phyloP scores from a whole-genome alignment of 2,113 vertebrate species.

The Datnioides undecimradiatus region DNA sequence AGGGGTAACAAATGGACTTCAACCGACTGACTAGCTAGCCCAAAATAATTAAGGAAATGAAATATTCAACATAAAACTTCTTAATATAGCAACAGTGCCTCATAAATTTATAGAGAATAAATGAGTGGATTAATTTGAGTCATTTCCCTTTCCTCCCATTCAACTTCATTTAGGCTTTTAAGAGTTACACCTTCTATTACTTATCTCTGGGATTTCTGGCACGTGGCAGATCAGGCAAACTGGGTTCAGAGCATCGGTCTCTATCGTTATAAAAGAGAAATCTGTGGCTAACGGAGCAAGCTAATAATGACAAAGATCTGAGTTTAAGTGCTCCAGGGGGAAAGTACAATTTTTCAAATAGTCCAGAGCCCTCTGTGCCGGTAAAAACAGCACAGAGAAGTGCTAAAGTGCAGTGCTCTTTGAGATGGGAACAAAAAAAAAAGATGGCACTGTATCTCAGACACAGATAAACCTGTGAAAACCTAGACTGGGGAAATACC shows the following conservation, averaged over 20 bases:
- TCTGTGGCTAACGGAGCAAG: slow-evolving; percentile 38
- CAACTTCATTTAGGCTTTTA: slow-evolving; percentile 60
- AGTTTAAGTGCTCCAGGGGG: slow-evolving; percentile 51
- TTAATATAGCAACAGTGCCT: slow-evolving; percentile 78
- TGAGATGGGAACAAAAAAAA: slow-evolving; percentile 10
- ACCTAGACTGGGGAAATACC: slow-evolving; percentile 6
- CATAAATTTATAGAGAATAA: slow-evolving; percentile 73
- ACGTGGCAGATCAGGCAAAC: slow-evolving; percentile 23
- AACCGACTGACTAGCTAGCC: slow-evolving; percentile 43
- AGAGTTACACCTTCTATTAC: slow-evolving; percentile 51
- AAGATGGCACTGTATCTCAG: neutral
- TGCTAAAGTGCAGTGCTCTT: slow-evolving; percentile 63
- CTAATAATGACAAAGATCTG: slow-evolving; percentile 65
- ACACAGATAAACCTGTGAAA: slow-evolving; percentile 13
- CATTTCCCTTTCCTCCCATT: slow-evolving; percentile 53
- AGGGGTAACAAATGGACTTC: slow-evolving; percentile 70
- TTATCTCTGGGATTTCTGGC: slow-evolving; percentile 47
- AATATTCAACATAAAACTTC: slow-evolving; percentile 81
- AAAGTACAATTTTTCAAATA: slow-evolving; percentile 36
- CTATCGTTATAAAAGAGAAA: slow-evolving; percentile 34
- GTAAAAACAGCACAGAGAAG: too few relatives aligned
- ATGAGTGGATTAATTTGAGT: slow-evolving; percentile 72
- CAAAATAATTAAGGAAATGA: slow-evolving; percentile 81
- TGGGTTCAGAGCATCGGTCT: slow-evolving; percentile 22
- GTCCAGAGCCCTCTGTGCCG: slow-evolving; percentile 22